Base-by-base conservation (phyloP, 2,888 invertebrate genomes). In the Netelia inedita region DNA sequence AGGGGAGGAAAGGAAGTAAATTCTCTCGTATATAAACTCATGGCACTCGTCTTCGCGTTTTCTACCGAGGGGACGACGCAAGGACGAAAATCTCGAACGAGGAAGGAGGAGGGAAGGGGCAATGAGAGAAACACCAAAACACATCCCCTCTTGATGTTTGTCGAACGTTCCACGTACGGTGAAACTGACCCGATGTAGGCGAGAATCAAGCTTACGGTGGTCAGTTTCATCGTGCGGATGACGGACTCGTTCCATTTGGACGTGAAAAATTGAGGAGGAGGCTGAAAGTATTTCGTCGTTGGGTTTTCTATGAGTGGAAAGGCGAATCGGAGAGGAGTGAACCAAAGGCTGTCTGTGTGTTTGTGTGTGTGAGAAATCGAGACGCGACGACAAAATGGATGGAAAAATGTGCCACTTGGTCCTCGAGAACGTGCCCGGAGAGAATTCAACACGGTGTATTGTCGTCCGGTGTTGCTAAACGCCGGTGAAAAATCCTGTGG, bases 381-480 rank as follows among this genome's bases (percentile, higher is more conserved):
- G 35, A 72, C 11, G 53, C 16, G 35, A 43, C 6, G 35, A 10
- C 8, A 23, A 72, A 53, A 41, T 53, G 19, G 16, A 73, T 14
- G 66, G 66, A 76, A 61, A 55, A 66, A 82, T 65, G 78, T 43
- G 69, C 72, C 55, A 59, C 69, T 28, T n/a, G 72, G 63, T 78
- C 83, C 73, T 71, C 46, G 79, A 88, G 86, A 86, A 83, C 86
- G 88, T 86, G 89, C 86, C 79, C 79, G 79, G 66, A 74, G 88
- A 87, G 88, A 87, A 82, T 89, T 85, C 85, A 79, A 85, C 88
- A 88, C 89, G 89, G 89, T 35, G 35, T 91, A 85, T 93, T 92
- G 92, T 92, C 89, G 89, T 85, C 72, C 89, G 89, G 92, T 90
- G 85, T 85, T 85, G 91, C 91, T 93, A 93, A 93, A 93, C 92